Evolutionary conservation across 2,888 invertebrate species (phyloP).

Genomic region (Altica lythri): DNA sequence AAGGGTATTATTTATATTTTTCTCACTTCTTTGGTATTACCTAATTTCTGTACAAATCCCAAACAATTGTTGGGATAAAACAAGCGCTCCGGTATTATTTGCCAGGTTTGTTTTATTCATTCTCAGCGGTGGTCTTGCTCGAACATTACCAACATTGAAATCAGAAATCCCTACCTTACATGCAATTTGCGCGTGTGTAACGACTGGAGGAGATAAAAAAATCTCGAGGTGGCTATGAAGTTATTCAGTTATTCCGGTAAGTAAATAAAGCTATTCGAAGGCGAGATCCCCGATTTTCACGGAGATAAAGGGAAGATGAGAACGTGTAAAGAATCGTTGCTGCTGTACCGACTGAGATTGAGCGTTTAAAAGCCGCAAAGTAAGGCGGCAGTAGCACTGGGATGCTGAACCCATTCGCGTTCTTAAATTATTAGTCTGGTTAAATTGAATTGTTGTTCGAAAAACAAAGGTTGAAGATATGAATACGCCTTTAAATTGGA

Average conservation of each 20-base stretch:
- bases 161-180: conserved; percentile 26
- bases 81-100: too few relatives aligned
- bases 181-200: conserved; percentile 47
- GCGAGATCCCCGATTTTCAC: conserved; percentile 50
- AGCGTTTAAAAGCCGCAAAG: conserved; percentile 47
- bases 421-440: conserved; percentile 37
- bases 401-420: conserved; percentile 25
- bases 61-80: too few relatives aligned
- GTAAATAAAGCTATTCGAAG: conserved; percentile 52
- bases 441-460: conserved; percentile 25
- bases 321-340: conserved; percentile 37
- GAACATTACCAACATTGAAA: conserved; percentile 4
- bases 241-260: conserved; percentile 53
- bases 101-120: too few relatives aligned
- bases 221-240: conserved; percentile 48
- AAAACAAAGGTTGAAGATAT: conserved; percentile 12
- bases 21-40: too few relatives aligned
- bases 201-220: conserved; percentile 44
- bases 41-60: too few relatives aligned
- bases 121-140: too few relatives aligned
- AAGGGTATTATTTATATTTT: too few relatives aligned
- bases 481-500: not conserved
- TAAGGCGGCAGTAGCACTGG: conserved; percentile 39
- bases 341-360: conserved; percentile 45
- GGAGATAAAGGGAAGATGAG: conserved; percentile 44